Conservation (phyloP, 2,113 vertebrate species). For the Apodemus speciosus region DNA sequence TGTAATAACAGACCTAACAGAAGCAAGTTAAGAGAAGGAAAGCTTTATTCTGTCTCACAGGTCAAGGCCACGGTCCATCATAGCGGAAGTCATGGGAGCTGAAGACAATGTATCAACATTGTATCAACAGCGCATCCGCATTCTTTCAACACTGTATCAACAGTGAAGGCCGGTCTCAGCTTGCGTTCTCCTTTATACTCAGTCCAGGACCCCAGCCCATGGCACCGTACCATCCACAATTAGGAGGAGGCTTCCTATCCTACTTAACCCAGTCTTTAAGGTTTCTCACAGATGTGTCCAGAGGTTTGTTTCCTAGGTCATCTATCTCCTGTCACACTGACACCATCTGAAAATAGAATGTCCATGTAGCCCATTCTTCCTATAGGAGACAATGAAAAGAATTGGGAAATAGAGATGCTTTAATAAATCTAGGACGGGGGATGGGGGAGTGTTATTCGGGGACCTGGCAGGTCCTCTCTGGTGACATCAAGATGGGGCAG, state of each 20-base stretch:
- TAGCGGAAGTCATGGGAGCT: background rate
- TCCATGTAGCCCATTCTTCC: constrained; percentile 62
- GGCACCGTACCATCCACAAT: background rate
- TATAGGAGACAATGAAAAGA: constrained; percentile 70
- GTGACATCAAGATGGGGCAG: constrained; percentile 69
- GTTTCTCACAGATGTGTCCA: background rate
- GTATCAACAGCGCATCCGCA: background rate
- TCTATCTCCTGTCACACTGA: too few relatives aligned
- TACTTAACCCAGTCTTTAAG: background rate
- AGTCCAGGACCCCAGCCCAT: background rate
- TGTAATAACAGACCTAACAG: background rate
- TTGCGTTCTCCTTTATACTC: background rate
- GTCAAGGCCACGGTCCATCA: too few relatives aligned
- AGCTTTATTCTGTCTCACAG: background rate
- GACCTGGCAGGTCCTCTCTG: constrained; percentile 75
- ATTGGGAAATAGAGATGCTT: constrained; percentile 72
- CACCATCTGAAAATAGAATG: background rate
- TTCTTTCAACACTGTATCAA: background rate
- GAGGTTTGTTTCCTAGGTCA: background rate
- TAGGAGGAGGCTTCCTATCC: too few relatives aligned
- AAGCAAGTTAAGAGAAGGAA: background rate
- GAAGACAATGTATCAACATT: background rate
- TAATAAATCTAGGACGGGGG: constrained; percentile 70
- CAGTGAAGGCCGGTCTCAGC: background rate
- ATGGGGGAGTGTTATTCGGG: constrained; percentile 10